phyloP scores from a whole-genome alignment of 2,113 vertebrate species.

The Dicrurus megarhynchus region DNA sequence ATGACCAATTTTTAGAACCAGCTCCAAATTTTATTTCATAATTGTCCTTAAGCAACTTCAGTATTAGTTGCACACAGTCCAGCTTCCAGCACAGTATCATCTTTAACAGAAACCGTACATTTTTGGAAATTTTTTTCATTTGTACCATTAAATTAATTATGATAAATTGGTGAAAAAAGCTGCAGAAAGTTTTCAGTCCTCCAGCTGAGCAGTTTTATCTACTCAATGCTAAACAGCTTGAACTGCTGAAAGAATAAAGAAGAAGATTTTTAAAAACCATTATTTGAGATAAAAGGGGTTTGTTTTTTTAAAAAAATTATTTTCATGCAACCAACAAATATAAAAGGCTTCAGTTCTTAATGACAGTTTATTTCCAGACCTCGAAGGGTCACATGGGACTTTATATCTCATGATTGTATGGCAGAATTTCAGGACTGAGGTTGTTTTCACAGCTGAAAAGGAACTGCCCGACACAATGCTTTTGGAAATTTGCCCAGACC shows the following conservation, averaged over 20 bases:
- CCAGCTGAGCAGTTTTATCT: background rate
- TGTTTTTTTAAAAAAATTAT: background rate
- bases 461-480: slow-evolving; percentile 57
- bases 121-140: background rate
- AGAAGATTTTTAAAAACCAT: background rate
- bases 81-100: background rate
- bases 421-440: slow-evolving; percentile 52
- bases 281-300: background rate
- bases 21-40: background rate
- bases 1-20: background rate
- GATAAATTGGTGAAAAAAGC: background rate
- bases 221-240: background rate
- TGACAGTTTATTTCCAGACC: slow-evolving; percentile 33
- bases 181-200: background rate
- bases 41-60: background rate
- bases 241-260: background rate
- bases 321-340: background rate
- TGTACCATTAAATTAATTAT: background rate
- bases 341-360: background rate
- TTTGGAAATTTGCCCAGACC: slow-evolving; percentile 57
- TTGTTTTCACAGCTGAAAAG: slow-evolving; percentile 73
- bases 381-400: slow-evolving; percentile 27
- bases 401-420: slow-evolving; percentile 51
- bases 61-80: background rate
- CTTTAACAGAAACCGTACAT: background rate